Base-by-base conservation (phyloP, 2,888 invertebrate genomes). In the Philereme transversata region DNA sequence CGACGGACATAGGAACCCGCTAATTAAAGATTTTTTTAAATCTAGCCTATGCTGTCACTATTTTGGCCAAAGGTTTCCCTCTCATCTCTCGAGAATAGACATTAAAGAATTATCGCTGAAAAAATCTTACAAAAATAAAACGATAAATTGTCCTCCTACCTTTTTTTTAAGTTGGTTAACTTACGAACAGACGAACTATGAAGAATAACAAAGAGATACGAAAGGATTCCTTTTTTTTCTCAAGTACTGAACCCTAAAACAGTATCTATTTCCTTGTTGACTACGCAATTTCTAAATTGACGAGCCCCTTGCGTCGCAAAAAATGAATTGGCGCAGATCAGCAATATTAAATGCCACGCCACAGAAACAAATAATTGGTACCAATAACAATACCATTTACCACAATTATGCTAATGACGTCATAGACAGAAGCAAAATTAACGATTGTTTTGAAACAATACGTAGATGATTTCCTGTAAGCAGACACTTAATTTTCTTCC, bases 221-320 rank as follows among this genome's bases (percentile, higher is more conserved):
- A 38, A 43, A 10, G 3, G 10, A 10, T 10, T 10, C n/a, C 5
- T 5, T 10, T 43, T 3, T 43, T 10, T 5, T 9, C n/a, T 10
- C n/a, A 43, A 4, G n/a, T 10, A n/a, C 7, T 6, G 40, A 40
- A 40, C 0, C 40, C 40, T 40, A 40, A 6, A 40, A 40, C 5
- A 5, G 22, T 46, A 5, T 8, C 11, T 40, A 40, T 5, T 40
- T 40, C 4, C 40, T 4, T 9, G 8, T 10, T 8, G 46, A n/a
- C 9, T 11, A 36, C 49, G 38, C 62, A 59, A 41, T 51, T 44
- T n/a, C 35, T 55, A 45, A 45, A 58, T 62, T 58, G 62, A 55
- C 62, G 47, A 55, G 63, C 56, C 59, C 11, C 41, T 51, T n/a
- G 40, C 47, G 54, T 55, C 62, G 55, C 55, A 58, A 53, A 55